Percentiles rank a stretch among this genome's conserved stretches.
These are phyloP conservation scores for Hyla sarda DNA, from an alignment of 2,113 vertebrate genomes.

Conservation along the genomic window DNA sequence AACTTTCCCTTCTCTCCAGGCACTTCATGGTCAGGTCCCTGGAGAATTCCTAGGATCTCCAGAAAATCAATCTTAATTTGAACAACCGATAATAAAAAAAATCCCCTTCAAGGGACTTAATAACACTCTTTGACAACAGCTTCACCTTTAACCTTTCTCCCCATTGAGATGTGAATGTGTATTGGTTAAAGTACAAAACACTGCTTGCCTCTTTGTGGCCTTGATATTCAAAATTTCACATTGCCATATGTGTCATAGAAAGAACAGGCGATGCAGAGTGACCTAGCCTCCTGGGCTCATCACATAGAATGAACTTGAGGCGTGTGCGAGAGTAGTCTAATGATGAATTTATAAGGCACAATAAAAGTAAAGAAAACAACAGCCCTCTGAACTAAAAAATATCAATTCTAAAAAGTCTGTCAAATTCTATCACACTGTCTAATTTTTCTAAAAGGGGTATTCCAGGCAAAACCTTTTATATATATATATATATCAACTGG, in stretches of 20 bases:
- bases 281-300: neutral
- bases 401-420: too few relatives aligned
- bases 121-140: constrained; percentile 62
- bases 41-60: constrained; percentile 63
- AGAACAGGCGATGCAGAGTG: neutral
- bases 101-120: constrained; percentile 65
- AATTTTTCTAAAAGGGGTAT: too few relatives aligned
- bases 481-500: too few relatives aligned
- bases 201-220: constrained; percentile 13
- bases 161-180: constrained; percentile 39
- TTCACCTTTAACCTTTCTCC: constrained; percentile 63
- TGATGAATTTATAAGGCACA: too few relatives aligned
- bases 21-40: constrained; percentile 64
- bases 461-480: too few relatives aligned
- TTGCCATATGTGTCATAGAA: constrained; percentile 31
- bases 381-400: too few relatives aligned
- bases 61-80: constrained; percentile 77
- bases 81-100: constrained; percentile 70
- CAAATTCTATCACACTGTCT: too few relatives aligned
- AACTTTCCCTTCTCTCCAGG: constrained; percentile 66
- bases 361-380: too few relatives aligned
- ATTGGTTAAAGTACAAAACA: constrained; percentile 45
- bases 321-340: too few relatives aligned
- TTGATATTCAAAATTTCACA: constrained; percentile 35
- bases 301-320: too few relatives aligned